Base-by-base conservation (phyloP, 2,113 vertebrate species). In the Cnemophilus loriae region DNA sequence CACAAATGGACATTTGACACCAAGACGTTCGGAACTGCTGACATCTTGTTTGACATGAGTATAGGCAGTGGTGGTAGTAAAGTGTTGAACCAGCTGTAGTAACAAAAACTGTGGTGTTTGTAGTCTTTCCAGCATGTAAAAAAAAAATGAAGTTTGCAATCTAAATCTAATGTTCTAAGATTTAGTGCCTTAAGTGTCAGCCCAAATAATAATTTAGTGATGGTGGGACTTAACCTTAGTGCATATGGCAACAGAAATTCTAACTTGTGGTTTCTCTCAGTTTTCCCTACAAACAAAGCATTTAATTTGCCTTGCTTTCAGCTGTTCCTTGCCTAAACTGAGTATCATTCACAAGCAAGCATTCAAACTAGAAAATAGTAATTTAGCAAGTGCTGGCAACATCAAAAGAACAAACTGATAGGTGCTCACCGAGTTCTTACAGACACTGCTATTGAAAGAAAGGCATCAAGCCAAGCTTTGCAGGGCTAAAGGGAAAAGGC, bases 401-500 rank as follows among this genome's bases (percentile, higher is more conserved):
- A 44, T 68, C 30, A 41, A n/a, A 90, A 87, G 35, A 64, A 16
- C 11, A 26, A 84, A 50, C 39, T 85, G 39, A 32, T 46, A 35
- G 52, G 18, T 1, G 6, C 44, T 85, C 23, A 70, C 67, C 1
- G 1, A 56, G 85, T 74, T 76, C 21, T 50, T 56, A 22, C 0
- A 3, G 57, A 49, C 56, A 35, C 14, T 28, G 32, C 49, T 6
- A 0, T 16, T 85, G 44, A 63, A 93, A 85, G 33, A 35, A 47
- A 93, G 89, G 61, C 70, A 88, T 71, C 44, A 47, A 63, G 78
- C 47, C 69, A 87, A 76, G 44, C 41, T 93, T 82, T 90, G 37
- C 57, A 32, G 55, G 26, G 13, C 44, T 71, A 7, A 85, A 79
- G 49, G 35, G 18, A 35, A 75, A 57, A 78, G 30, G 20, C 14